Evolutionary conservation across 2,113 vertebrate genomes (phyloP).

Genomic region (Rhinichthys klamathensis): DNA sequence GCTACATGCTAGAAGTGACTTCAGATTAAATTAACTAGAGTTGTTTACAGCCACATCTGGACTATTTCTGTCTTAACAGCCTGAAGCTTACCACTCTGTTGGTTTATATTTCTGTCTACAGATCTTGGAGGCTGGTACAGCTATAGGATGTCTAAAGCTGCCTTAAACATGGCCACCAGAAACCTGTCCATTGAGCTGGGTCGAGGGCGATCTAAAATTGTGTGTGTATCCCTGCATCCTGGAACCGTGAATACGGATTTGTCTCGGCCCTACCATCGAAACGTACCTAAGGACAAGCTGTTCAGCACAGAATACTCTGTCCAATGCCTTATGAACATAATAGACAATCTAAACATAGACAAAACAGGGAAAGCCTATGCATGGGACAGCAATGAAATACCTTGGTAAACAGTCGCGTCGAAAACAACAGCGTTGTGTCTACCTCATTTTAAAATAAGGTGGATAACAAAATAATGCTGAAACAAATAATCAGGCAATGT

Average conservation of each 20-base stretch:
- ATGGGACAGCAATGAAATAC: constrained; percentile 64
- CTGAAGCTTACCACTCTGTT: background rate
- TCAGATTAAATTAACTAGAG: background rate
- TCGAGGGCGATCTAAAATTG: constrained; percentile 66
- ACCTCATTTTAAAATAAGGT: background rate
- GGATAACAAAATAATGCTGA: background rate
- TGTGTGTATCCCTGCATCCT: constrained; percentile 73
- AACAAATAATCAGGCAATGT: background rate
- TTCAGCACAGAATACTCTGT: constrained; percentile 70
- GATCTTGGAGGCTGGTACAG: constrained; percentile 74
- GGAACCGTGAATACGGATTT: constrained; percentile 73
- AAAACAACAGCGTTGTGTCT: background rate
- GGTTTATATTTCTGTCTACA: constrained; percentile 36
- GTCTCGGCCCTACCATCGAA: constrained; percentile 71
- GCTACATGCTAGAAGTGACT: background rate
- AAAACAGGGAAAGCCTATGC: constrained; percentile 71
- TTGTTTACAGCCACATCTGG: background rate
- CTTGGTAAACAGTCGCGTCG: constrained; percentile 64
- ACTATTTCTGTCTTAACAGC: background rate
- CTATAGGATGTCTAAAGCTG: constrained; percentile 74
- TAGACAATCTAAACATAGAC: constrained; percentile 62
- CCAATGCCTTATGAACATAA: constrained; percentile 66
- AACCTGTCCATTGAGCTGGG: constrained; percentile 74
- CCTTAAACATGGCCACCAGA: constrained; percentile 74
- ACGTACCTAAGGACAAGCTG: constrained; percentile 67